Conservation (phyloP, 2,113 vertebrate species). For the Xenopus tropicalis region UCB_Xtro_10.0 CM004443.2:141591001-141591500, state of each 20-base stretch:
- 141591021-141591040: background rate
- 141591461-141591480: background rate
- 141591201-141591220: background rate
- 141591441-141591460: background rate
- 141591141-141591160: background rate
- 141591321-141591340: background rate
- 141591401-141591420: background rate
- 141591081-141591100: slow-evolving; percentile 24
- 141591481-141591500: no score
- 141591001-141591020: background rate
- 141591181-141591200: background rate
- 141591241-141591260: background rate
- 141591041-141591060: slow-evolving; percentile 5
- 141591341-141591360: background rate
- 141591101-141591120: background rate
- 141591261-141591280: background rate
- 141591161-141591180: slow-evolving; percentile 15
- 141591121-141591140: slow-evolving; percentile 15
- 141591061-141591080: background rate
- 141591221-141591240: background rate
- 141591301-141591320: background rate
- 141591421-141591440: background rate
- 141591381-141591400: background rate
- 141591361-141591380: background rate
- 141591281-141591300: background rate